These are phyloP conservation scores for Craseonycteris thonglongyai DNA, from an alignment of 2,113 vertebrate genomes.

Conservation along the genomic window DNA sequence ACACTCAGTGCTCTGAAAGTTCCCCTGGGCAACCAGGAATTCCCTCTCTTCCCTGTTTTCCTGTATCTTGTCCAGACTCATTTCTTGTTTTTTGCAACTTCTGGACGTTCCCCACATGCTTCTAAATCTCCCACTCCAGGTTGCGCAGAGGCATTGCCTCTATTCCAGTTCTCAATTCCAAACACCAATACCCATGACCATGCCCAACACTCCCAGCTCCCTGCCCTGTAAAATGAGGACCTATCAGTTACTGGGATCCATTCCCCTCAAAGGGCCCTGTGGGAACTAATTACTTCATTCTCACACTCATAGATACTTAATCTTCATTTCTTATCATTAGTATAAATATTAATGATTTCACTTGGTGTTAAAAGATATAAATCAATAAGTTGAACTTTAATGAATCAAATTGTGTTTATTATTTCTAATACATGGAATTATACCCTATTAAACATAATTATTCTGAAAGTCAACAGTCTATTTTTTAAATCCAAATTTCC, in stretches of 20 bases:
- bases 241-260: not conserved
- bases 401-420: not conserved
- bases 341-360: constrained; percentile 22
- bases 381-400: constrained; percentile 23
- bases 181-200: not conserved
- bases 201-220: not conserved
- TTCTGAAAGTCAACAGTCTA: not conserved
- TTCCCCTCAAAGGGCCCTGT: not conserved
- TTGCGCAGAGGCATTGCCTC: not conserved
- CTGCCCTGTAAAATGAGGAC: not conserved
- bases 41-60: not conserved
- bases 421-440: not conserved
- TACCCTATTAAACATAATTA: not conserved
- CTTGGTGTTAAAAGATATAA: not conserved
- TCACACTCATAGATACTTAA: not conserved
- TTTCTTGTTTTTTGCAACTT: not conserved
- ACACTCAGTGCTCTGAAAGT: not conserved
- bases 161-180: not conserved
- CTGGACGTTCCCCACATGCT: not conserved
- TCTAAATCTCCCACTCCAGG: not conserved
- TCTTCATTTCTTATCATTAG: constrained; percentile 3
- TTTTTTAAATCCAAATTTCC: not conserved
- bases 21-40: not conserved
- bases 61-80: not conserved
- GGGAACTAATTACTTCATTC: not conserved